A percentile compares a stretch with the other conserved stretches of the same genome.
phyloP scores from a whole-genome alignment of 92 coral and sea anemone species.

The Paramuricea clavata region DNA sequence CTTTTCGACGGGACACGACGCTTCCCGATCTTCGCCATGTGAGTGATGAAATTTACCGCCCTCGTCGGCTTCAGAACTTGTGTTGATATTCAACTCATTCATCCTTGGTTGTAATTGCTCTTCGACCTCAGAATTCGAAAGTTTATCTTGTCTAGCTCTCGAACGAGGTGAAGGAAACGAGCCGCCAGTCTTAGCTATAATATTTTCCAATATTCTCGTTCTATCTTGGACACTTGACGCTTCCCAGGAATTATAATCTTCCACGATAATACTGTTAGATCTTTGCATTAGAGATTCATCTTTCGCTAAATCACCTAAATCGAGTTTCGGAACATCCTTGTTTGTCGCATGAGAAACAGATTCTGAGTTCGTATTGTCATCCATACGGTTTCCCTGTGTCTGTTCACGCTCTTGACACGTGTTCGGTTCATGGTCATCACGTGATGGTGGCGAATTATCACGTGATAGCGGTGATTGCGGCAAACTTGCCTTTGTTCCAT shows the following conservation, averaged over 20 bases:
- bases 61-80: not conserved
- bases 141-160: not conserved
- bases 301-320: not conserved
- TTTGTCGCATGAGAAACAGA: not conserved
- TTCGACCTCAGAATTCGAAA: not conserved
- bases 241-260: slow-evolving; percentile 64
- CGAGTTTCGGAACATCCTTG: slow-evolving; percentile 19
- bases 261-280: slow-evolving; percentile 32
- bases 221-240: slow-evolving; percentile 83
- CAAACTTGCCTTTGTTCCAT: not conserved
- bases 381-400: not conserved
- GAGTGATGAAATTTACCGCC: not conserved
- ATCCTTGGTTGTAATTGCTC: not conserved
- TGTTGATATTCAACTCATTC: not conserved
- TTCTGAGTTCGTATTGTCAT: not conserved
- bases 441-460: not conserved
- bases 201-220: slow-evolving; percentile 81
- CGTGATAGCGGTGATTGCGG: not conserved
- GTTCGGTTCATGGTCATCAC: not conserved
- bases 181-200: slow-evolving; percentile 57
- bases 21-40: not conserved
- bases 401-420: not conserved
- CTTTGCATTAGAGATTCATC: not conserved
- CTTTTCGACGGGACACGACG: not conserved
- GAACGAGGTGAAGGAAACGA: slow-evolving; percentile 49